phyloP scores from a whole-genome alignment of 2,113 vertebrate species.

The Gymnorhina tibicen region DNA sequence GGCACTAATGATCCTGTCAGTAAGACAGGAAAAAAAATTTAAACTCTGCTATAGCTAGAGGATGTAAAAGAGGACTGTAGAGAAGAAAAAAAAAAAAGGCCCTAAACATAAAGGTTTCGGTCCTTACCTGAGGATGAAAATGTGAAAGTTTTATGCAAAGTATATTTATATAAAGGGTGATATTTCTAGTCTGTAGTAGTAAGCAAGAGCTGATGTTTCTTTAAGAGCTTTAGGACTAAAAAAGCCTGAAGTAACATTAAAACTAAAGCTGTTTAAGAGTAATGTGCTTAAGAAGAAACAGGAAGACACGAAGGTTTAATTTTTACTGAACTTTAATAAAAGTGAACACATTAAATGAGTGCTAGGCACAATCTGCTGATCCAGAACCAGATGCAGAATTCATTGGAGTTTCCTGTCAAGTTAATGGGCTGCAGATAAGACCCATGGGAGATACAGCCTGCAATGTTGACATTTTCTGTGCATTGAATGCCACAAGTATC shows the following conservation, averaged over 20 bases:
- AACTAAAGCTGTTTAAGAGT: neutral
- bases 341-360: neutral
- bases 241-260: neutral
- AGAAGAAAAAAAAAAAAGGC: neutral
- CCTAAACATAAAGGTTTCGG: neutral
- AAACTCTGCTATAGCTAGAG: neutral
- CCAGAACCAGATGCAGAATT: neutral
- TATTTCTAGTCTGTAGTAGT: neutral
- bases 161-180: neutral
- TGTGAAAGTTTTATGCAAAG: neutral
- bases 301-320: neutral
- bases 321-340: neutral
- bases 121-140: neutral
- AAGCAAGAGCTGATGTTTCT: neutral
- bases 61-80: neutral
- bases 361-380: neutral
- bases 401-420: neutral
- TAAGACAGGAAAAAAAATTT: neutral
- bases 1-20: neutral
- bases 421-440: neutral
- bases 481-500: neutral
- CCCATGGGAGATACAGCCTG: neutral
- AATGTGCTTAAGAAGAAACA: neutral
- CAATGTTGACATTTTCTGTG: neutral
- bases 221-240: neutral